phyloP scores from a whole-genome alignment of 2,888 invertebrate genomes.

The Drosophila yooni region DNA sequence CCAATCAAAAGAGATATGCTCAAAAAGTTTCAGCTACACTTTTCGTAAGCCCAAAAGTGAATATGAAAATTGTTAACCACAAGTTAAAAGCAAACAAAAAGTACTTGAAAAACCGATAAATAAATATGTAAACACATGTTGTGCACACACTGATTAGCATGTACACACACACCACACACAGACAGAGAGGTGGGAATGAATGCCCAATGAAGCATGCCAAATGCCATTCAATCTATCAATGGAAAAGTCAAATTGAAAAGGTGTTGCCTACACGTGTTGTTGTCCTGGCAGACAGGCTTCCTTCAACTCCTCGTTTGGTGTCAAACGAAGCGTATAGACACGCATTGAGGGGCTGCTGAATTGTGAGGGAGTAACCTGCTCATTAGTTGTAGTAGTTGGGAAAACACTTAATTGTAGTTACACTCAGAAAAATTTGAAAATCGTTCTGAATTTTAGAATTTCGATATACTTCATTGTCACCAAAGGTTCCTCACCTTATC shows the following conservation, averaged over 20 bases:
- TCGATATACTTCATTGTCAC: too few relatives aligned
- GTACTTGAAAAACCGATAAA: conserved; percentile 47
- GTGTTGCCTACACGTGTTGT: conserved; percentile 71
- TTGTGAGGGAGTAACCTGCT: conserved; percentile 14
- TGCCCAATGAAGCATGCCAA: conserved; percentile 72
- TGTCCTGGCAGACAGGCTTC: conserved; percentile 22
- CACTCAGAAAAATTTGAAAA: conserved; percentile 21
- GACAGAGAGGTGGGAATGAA: conserved; percentile 25
- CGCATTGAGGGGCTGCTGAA: conserved; percentile 4
- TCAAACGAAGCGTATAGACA: conserved; percentile 58
- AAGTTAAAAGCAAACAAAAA: conserved; percentile 24
- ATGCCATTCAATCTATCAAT: conserved; percentile 57
- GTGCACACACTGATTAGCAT: conserved; percentile 40
- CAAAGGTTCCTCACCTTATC: too few relatives aligned
- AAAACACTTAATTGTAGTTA: conserved; percentile 52
- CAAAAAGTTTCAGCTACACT: conserved; percentile 28
- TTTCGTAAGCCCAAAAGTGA: conserved; percentile 38
- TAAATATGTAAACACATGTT: conserved; percentile 41
- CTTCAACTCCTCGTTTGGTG: background rate
- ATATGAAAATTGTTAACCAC: conserved; percentile 48
- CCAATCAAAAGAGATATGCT: conserved; percentile 34
- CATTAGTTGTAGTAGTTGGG: conserved; percentile 49
- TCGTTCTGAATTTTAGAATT: background rate
- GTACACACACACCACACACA: conserved; percentile 30
- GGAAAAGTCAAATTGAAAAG: conserved; percentile 56